Evolutionary conservation across 1,140 invertebrate genomes (phyloP), one percentile per base, ranked within the genome.

Genomic region (Belonocnema kinseyi): DNA sequence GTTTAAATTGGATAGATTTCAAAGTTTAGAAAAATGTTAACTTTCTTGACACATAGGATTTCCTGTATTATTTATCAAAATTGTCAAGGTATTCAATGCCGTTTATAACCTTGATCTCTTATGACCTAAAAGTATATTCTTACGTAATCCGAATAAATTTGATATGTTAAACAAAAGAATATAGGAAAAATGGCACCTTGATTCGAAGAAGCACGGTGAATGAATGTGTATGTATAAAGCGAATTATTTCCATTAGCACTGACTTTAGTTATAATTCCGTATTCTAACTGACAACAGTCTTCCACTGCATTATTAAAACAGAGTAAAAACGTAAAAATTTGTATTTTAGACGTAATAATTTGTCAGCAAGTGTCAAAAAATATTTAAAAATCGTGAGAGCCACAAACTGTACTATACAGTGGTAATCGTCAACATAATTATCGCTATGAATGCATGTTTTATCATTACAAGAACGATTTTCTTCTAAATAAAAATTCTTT

Each of bases 151-250:
- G 40, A 11, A 66, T 40, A 66, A 74, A 12, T 56, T 52, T 74
- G 16, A 56, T 74, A 54, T 12, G n/a, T 54, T 74, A 82, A n/a
- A 56, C 66, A 83, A 74, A 61, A 61, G 61, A 56, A 75, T 78
- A 76, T 53, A 53, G 70, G 80, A 72, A 83, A 79, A 85, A 89
- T 90, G 88, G 88, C 88, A 90, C 88, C 85, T 85, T 88, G 87
- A 88, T 83, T 86, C 78, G 87, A 89, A 89, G 88, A 89, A 90
- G 84, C 86, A 89, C 87, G 86, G 87, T 83, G 40, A 70, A 61
- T 58, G 50, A 61, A 71, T 50, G 71, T 51, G n/a, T 52, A 71
- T 66, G 46, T 17, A 73, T 14, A 46, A 52, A 77, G 53, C 50
- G n/a, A 77, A 74, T 26, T 77, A 52, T 52, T 70, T 52, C 61